Conservation (phyloP, 2,888 invertebrate species). For the Pammene aurita region DNA sequence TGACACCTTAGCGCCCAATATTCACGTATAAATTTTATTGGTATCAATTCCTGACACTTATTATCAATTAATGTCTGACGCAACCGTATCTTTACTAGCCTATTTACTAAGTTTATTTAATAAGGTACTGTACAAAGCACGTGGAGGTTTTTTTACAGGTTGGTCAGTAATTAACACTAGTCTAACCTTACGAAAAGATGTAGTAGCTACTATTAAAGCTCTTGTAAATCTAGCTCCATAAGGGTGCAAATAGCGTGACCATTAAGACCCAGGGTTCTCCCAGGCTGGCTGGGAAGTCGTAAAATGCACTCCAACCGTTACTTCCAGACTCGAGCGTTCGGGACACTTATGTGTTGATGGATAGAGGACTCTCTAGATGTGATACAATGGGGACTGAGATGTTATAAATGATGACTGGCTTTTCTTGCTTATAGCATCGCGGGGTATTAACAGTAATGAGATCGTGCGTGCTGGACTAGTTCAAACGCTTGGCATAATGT, state of each 20-base stretch:
- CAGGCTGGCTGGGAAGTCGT: conserved; percentile 11
- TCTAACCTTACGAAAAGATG: background rate
- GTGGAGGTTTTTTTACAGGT: no score
- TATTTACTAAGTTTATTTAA: no score
- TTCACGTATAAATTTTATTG: no score
- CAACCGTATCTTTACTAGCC: no score
- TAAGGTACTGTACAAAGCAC: no score
- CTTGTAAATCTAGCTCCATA: background rate
- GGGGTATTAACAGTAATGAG: background rate
- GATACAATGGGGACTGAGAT: conserved; percentile 29
- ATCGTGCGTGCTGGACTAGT: background rate
- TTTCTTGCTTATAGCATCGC: background rate
- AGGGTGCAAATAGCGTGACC: background rate
- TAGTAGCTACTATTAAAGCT: background rate
- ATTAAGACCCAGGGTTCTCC: background rate
- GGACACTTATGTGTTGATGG: conserved; percentile 22
- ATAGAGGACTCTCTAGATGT: conserved; percentile 1
- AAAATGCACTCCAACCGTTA: conserved; percentile 29
- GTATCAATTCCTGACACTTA: no score
- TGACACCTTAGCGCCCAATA: no score
- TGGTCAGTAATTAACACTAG: no score
- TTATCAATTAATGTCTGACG: no score
- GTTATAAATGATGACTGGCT: conserved; percentile 11
- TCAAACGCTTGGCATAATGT: background rate
- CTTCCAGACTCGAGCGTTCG: conserved; percentile 9